These are phyloP conservation scores for Drosophila rhopaloa DNA, from an alignment of 1,140 invertebrate species.

Conservation along the genomic window DNA sequence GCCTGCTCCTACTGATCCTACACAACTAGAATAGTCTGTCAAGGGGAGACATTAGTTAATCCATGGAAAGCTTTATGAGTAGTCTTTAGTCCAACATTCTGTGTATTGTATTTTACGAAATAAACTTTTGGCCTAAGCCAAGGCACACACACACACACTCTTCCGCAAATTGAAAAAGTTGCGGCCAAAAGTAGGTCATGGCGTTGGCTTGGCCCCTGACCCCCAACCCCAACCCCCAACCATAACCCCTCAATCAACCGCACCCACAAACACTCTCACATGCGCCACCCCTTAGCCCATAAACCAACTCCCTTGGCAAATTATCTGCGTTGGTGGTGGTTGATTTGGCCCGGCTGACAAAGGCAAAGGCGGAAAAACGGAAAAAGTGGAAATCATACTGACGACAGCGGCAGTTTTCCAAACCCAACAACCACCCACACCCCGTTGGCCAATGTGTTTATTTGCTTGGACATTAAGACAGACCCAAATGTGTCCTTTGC, in stretches of 20 bases:
- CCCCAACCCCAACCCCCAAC: not conserved
- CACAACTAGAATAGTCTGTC: conserved; percentile 6
- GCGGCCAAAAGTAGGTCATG: conserved; percentile 71
- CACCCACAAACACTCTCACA: conserved; percentile 11
- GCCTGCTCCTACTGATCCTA: conserved; percentile 38
- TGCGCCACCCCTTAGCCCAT: conserved; percentile 17
- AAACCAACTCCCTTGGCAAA: conserved; percentile 66
- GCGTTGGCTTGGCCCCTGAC: conserved; percentile 49
- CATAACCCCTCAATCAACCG: conserved; percentile 6
- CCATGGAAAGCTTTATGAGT: conserved; percentile 69
- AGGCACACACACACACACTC: conserved; percentile 34
- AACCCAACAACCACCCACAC: conserved; percentile 4
- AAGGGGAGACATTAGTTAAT: conserved; percentile 41
- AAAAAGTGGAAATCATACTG: conserved; percentile 72
- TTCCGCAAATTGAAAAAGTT: conserved; percentile 75
- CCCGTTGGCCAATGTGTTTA: conserved; percentile 50
- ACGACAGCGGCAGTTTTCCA: conserved; percentile 57
- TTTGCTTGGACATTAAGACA: conserved; percentile 61
- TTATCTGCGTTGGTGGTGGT: conserved; percentile 76
- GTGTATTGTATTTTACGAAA: conserved; percentile 69
- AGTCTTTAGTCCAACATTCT: conserved; percentile 64
- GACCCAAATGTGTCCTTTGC: conserved; percentile 50
- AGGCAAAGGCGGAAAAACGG: conserved; percentile 34
- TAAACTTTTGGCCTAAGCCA: conserved; percentile 62
- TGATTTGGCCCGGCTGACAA: conserved; percentile 72